Conservation (phyloP, 2,797 vertebrate species). For the Gymnoscopelus braueri region DNA sequence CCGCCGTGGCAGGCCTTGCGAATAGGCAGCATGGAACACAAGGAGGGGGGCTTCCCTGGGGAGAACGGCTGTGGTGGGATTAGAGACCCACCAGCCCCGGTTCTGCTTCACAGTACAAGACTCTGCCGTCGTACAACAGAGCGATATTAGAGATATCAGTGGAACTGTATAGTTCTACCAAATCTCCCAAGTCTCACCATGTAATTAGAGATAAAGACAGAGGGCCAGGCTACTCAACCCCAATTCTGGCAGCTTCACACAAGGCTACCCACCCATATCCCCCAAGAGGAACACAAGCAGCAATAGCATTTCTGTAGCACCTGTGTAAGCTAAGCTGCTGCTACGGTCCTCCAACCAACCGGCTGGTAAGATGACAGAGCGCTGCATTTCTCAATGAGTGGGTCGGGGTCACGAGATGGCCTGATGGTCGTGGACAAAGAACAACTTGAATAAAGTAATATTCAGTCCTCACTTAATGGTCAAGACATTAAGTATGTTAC, state of each 20-base stretch:
- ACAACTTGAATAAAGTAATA: too few species aligned
- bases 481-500: too few species aligned
- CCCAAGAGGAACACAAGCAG: conserved; percentile 49
- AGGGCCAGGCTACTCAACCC: conserved; percentile 74
- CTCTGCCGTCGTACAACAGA: conserved; percentile 49
- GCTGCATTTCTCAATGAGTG: too few species aligned
- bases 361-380: too few species aligned
- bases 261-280: conserved; percentile 60
- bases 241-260: conserved; percentile 73
- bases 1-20: too few species aligned
- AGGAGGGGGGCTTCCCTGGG: conserved; percentile 54
- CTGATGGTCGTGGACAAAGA: too few species aligned
- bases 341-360: too few species aligned
- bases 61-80: conserved; percentile 69
- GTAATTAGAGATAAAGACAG: conserved; percentile 81
- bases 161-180: conserved; percentile 66
- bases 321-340: conserved; percentile 17
- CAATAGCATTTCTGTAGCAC: conserved; percentile 24
- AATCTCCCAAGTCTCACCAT: conserved; percentile 70
- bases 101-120: conserved; percentile 72
- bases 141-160: conserved; percentile 45
- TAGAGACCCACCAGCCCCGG: conserved; percentile 65
- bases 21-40: conserved; percentile 52
- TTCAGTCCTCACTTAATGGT: too few species aligned
- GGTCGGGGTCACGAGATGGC: too few species aligned